phyloP scores from a whole-genome alignment of 2,888 invertebrate genomes.

The Apamea crenata region DNA sequence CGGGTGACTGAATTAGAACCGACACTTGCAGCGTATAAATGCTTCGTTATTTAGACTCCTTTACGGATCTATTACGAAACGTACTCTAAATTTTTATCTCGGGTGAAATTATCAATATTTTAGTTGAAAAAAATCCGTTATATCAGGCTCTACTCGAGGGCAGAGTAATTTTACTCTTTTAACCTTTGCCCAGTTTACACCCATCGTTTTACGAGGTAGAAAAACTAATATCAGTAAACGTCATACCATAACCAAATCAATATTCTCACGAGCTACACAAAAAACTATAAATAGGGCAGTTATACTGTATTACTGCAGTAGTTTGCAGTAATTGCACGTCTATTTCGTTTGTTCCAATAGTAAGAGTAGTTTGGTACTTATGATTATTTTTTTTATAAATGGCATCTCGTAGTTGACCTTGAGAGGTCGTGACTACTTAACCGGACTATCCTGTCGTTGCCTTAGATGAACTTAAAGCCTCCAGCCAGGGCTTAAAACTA shows the following conservation, averaged over 20 bases:
- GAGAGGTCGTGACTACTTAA: too few relatives aligned
- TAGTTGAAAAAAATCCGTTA: not conserved
- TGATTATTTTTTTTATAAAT: too few relatives aligned
- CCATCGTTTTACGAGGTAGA: not conserved
- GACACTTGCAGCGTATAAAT: slow-evolving; percentile 40
- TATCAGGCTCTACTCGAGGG: not conserved
- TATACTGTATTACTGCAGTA: slow-evolving; percentile 5
- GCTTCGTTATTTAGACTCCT: slow-evolving; percentile 31
- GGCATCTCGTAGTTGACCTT: too few relatives aligned
- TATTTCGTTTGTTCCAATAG: slow-evolving; percentile 14
- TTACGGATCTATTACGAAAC: slow-evolving; percentile 29
- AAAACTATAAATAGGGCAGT: slow-evolving; percentile 28
- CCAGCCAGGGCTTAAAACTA: too few relatives aligned
- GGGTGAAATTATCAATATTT: not conserved
- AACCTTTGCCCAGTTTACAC: not conserved
- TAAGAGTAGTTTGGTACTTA: not conserved
- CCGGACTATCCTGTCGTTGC: too few relatives aligned
- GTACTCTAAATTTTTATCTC: slow-evolving; percentile 13
- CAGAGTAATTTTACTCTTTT: not conserved
- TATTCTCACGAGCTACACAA: slow-evolving; percentile 30
- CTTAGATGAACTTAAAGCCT: too few relatives aligned
- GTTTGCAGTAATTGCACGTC: slow-evolving; percentile 14
- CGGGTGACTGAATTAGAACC: slow-evolving; percentile 56
- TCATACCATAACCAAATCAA: slow-evolving; percentile 4
- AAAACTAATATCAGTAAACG: slow-evolving; percentile 13